Conservation (phyloP, 2,888 invertebrate species). For the Drosophila stalkeri region DNA sequence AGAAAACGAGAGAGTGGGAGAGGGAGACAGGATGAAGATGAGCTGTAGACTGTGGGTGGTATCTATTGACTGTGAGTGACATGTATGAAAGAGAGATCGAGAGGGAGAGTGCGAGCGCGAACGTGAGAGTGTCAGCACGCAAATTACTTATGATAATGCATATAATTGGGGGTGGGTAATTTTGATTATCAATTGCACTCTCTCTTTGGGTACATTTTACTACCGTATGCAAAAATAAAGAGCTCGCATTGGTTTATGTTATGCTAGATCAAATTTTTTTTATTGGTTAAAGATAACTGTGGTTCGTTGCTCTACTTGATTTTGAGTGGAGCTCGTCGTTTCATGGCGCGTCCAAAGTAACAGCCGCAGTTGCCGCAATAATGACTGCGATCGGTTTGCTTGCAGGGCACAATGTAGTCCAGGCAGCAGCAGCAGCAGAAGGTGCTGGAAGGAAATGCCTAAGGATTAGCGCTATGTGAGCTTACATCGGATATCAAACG, state of each 20-base stretch:
- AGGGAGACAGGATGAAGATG: background rate
- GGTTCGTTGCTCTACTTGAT: conserved; percentile 36
- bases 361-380: conserved; percentile 84
- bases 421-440: conserved; percentile 82
- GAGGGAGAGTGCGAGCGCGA: background rate
- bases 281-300: conserved; percentile 4
- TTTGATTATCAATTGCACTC: background rate
- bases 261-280: background rate
- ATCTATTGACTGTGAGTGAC: background rate
- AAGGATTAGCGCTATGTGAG: background rate
- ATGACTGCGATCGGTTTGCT: conserved; percentile 83
- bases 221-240: background rate
- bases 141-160: background rate
- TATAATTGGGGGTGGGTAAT: background rate
- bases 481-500: too few species aligned
- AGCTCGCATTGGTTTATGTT: background rate
- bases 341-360: conserved; percentile 83
- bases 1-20: conserved; percentile 1
- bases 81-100: too few species aligned
- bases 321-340: conserved; percentile 71
- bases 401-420: conserved; percentile 80
- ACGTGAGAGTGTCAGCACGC: background rate
- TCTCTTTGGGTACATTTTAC: background rate
- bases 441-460: conserved; percentile 44
- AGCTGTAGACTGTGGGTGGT: background rate